Evolutionary conservation across 2,888 invertebrate genomes (phyloP), one percentile per base, ranked within the genome.

Genomic region (Notodonta dromedarius): DNA sequence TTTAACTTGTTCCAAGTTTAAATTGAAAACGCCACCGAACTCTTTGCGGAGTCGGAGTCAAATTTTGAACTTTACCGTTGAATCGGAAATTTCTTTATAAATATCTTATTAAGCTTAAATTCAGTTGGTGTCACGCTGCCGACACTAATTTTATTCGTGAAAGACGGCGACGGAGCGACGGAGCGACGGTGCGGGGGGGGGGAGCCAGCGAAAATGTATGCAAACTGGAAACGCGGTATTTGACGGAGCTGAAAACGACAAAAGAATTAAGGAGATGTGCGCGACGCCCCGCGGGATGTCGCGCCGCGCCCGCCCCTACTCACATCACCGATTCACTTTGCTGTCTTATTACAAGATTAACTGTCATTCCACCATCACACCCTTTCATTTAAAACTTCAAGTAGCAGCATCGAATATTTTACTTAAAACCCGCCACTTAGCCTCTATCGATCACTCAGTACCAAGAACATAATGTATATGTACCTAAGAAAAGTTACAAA

Each of bases 51-150:
- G 88, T 88, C 85, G 82, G 87, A 91, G 88, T 91, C 88, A 90
- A 93, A 93, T 90, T 93, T 89, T 93, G 93, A 93, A 93, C 92
- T 93, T 93, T 92, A 89, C 91, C 86, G 89, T 88, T 91, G 93
- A 93, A 93, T 93, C 86, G 91, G 91, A 92, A 91, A 93, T 91
- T 89, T 92, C 93, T 92, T 92, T 92, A 93, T 93, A 93, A 93
- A 93, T 93, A 93, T 91, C 89, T 92, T 93, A 93, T 92, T 91
- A 92, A 80, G 93, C 88, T 92, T 89, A 92, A 93, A 93, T 90
- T 93, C 90, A 88, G 91, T 93, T 89, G 92, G 91, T 93, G 93
- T 93, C 93, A 91, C 90, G 90, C 87, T 90, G 93, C 93, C 88
- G 93, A 93, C 93, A 91, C 91, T 93, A 93, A 93, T 93, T 90